These are phyloP conservation scores for Dasypolia templi DNA, from an alignment of 2,888 invertebrate species.

Conservation along the genomic window DNA sequence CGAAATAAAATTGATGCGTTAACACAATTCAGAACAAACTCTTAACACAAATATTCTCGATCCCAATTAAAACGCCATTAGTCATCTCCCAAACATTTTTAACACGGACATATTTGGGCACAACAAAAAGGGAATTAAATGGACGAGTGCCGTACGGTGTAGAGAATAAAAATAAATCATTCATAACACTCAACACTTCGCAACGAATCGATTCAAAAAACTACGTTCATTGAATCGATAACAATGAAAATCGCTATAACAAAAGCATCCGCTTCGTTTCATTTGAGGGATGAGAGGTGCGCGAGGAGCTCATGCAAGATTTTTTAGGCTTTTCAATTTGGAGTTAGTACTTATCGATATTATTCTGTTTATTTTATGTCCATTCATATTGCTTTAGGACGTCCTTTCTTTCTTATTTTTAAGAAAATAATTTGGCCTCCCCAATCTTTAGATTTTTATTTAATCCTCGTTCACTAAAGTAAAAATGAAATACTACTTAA, in stretches of 20 bases:
- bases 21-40: background rate
- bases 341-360: no score
- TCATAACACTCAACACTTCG: conserved; percentile 86
- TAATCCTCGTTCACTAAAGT: no score
- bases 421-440: no score
- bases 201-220: conserved; percentile 85
- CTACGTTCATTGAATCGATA: conserved; percentile 86
- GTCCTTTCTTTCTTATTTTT: no score
- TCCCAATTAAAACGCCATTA: conserved; percentile 69
- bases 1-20: background rate
- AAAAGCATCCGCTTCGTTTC: conserved; percentile 75
- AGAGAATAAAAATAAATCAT: conserved; percentile 85
- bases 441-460: no score
- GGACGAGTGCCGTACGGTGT: conserved; percentile 64
- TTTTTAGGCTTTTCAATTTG: background rate
- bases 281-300: conserved; percentile 65
- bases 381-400: no score
- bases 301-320: conserved; percentile 33
- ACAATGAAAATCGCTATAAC: conserved; percentile 88
- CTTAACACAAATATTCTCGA: conserved; percentile 1
- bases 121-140: conserved; percentile 70
- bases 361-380: no score
- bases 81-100: conserved; percentile 80
- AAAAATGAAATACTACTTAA: no score
- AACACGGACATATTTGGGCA: conserved; percentile 71